phyloP scores from a whole-genome alignment of 2,797 vertebrate species.

The Distichodus sexfasciatus region DNA sequence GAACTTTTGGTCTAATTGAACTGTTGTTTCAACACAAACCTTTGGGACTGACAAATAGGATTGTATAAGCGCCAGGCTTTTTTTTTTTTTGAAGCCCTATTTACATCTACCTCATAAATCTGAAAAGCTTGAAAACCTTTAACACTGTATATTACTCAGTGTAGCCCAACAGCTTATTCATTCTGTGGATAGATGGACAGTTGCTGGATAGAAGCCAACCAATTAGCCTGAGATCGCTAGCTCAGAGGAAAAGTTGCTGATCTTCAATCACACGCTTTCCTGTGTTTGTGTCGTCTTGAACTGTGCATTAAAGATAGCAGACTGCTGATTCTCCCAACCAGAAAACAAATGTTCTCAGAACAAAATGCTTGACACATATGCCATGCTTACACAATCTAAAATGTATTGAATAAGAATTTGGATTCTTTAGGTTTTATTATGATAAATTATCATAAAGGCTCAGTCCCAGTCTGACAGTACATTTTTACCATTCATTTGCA shows the following conservation, averaged over 20 bases:
- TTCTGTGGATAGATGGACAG: constrained; percentile 17
- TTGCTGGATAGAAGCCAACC: constrained; percentile 43
- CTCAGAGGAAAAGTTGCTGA: constrained; percentile 41
- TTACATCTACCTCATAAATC: not conserved
- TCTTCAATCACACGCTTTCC: constrained; percentile 20
- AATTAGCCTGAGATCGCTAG: constrained; percentile 40
- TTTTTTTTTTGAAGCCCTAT: not conserved
- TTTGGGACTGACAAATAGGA: not conserved
- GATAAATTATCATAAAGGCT: no score
- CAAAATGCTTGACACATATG: constrained; percentile 8
- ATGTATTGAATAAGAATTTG: no score
- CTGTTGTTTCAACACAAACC: not conserved
- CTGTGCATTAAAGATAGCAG: constrained; percentile 15
- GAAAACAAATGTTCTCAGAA: constrained; percentile 36
- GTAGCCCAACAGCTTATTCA: constrained; percentile 5
- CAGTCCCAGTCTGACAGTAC: no score
- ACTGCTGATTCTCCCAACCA: constrained; percentile 30
- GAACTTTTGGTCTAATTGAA: not conserved
- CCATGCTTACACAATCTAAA: constrained; percentile 6
- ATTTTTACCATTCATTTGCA: no score
- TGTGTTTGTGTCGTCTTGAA: constrained; percentile 27
- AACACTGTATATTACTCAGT: constrained; percentile 9
- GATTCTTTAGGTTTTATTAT: no score
- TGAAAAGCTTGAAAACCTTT: constrained; percentile 1
- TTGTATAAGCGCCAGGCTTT: constrained; percentile 9